Evolutionary conservation across 2,888 invertebrate genomes (phyloP).

Genomic region (Ceratothoa steindachneri): DNA sequence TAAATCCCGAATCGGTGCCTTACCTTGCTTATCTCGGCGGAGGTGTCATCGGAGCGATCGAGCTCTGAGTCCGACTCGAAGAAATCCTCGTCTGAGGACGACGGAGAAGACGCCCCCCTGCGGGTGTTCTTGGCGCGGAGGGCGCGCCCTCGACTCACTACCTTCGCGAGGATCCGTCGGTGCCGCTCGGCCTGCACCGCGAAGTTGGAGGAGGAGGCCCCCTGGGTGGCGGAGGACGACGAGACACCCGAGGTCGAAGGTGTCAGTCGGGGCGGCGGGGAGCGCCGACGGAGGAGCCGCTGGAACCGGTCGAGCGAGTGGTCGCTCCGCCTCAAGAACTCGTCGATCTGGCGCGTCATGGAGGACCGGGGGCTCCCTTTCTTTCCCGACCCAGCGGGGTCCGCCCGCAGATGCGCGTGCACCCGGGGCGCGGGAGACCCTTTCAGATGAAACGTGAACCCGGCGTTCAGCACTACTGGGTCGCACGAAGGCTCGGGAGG

Average conservation of each 20-base stretch:
- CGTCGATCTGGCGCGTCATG: conserved; percentile 70
- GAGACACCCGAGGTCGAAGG: not conserved
- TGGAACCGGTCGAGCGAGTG: conserved; percentile 86
- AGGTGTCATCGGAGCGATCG: conserved; percentile 42
- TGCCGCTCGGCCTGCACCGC: conserved; percentile 41
- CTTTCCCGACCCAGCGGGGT: conserved; percentile 14
- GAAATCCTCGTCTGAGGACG: conserved; percentile 23
- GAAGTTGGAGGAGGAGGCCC: conserved; percentile 29
- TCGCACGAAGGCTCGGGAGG: no score
- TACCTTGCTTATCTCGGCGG: conserved; percentile 46
- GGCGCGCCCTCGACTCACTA: conserved; percentile 22
- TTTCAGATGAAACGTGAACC: conserved; percentile 67
- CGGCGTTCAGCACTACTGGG: conserved; percentile 76
- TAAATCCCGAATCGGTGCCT: no score
- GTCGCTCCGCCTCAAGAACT: conserved; percentile 75
- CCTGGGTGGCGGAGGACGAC: not conserved
- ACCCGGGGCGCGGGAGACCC: conserved; percentile 54
- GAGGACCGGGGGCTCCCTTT: conserved; percentile 51
- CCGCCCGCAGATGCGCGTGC: conserved; percentile 26
- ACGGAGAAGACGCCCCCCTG: conserved; percentile 3
- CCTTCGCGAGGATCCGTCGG: conserved; percentile 18
- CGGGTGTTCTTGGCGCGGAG: conserved; percentile 9
- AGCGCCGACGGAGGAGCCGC: conserved; percentile 55
- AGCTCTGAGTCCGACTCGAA: conserved; percentile 33
- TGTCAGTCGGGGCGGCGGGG: not conserved